Evolutionary conservation across 1,140 invertebrate species (phyloP).

Genomic region (Drosophila sturtevanti): DNA sequence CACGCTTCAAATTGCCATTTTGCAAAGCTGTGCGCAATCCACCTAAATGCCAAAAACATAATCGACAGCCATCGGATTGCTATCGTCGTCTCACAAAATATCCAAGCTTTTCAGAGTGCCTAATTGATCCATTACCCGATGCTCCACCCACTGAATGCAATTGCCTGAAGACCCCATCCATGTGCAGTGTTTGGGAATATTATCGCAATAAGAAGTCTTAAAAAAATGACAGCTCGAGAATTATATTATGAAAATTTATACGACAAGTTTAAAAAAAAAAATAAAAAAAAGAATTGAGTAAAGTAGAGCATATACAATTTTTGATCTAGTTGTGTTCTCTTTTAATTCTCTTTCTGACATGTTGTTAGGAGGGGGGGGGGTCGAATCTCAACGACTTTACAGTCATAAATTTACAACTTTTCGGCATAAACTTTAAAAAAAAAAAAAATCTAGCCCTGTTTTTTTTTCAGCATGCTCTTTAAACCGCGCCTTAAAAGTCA

Average conservation of each 20-base stretch:
- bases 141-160: conserved; percentile 43
- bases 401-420: too few relatives aligned
- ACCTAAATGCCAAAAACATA: neutral
- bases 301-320: too few relatives aligned
- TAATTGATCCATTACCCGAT: conserved; percentile 38
- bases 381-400: too few relatives aligned
- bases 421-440: too few relatives aligned
- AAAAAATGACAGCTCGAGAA: neutral
- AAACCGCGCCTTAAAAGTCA: neutral
- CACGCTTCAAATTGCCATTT: neutral
- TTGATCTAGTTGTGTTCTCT: too few relatives aligned
- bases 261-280: too few relatives aligned
- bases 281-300: too few relatives aligned
- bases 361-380: too few relatives aligned
- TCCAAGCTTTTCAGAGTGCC: conserved; percentile 59
- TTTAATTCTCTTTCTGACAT: too few relatives aligned
- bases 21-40: neutral
- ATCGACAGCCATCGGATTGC: neutral
- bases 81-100: conserved; percentile 54
- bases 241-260: too few relatives aligned
- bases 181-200: conserved; percentile 65
- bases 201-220: conserved; percentile 58
- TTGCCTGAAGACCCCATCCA: conserved; percentile 40
- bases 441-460: too few relatives aligned
- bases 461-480: conserved; percentile 24